A percentile compares a stretch with the other conserved stretches of the same genome.
Evolutionary conservation across 2,113 vertebrate genomes (phyloP).

Genomic region (Lipophrys pholis): DNA sequence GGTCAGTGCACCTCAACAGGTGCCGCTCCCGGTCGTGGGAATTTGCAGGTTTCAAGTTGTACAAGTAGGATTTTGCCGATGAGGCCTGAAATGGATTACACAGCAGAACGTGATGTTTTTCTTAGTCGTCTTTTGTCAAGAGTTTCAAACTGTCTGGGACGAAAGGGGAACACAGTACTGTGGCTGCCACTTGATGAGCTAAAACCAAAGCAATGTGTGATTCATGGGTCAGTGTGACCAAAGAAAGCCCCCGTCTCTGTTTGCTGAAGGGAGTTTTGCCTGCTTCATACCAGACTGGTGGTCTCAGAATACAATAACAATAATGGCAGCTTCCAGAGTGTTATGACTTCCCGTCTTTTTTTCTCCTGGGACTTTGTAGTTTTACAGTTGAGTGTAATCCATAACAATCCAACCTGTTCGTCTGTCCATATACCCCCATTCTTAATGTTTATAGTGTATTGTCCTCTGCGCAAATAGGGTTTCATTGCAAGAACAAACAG

Average conservation of each 20-base stretch:
- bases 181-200: constrained; percentile 12
- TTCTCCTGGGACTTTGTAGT: too few species aligned
- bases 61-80: constrained; percentile 3
- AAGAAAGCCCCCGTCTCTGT: constrained; percentile 38
- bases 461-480: too few species aligned
- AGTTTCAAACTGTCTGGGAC: neutral
- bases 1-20: constrained; percentile 8
- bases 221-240: constrained; percentile 17
- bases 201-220: constrained; percentile 26
- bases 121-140: constrained; percentile 38
- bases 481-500: too few species aligned
- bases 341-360: too few species aligned
- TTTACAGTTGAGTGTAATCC: too few species aligned
- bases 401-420: too few species aligned
- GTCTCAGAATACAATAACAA: too few species aligned
- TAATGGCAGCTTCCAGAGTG: too few species aligned
- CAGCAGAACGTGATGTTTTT: constrained; percentile 33
- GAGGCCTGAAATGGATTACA: constrained; percentile 20
- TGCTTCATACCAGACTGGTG: constrained; percentile 53
- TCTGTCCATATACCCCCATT: too few species aligned
- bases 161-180: neutral
- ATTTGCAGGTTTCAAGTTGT: constrained; percentile 3
- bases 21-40: constrained; percentile 22
- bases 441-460: too few species aligned
- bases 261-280: constrained; percentile 16